Conservation (phyloP, 2,113 vertebrate genomes). For the Stigmatopora argus region DNA sequence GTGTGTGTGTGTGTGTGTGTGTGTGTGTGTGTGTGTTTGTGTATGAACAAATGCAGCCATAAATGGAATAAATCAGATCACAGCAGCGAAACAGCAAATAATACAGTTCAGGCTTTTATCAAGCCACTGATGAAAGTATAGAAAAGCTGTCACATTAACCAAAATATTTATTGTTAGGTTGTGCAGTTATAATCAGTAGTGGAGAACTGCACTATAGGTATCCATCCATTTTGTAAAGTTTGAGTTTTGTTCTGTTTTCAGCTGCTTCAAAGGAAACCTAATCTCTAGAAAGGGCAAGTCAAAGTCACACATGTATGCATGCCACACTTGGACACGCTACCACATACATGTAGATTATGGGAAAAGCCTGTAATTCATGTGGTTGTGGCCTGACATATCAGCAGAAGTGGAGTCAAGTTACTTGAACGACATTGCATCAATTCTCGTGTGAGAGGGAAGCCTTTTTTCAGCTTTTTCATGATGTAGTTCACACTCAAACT, state of each 20-base stretch:
- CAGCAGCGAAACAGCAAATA: conserved; percentile 42
- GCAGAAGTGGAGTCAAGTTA: conserved; percentile 49
- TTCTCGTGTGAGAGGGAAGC: conserved; percentile 26
- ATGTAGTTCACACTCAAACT: neutral
- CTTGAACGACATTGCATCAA: conserved; percentile 34
- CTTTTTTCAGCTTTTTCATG: neutral
- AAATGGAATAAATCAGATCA: conserved; percentile 29
- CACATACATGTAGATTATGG: conserved; percentile 21
- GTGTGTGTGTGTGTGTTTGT: conserved; percentile 6
- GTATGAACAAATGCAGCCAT: conserved; percentile 15
- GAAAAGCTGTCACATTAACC: neutral
- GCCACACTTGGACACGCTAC: neutral
- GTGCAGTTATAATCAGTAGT: neutral
- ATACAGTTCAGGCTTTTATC: conserved; percentile 25
- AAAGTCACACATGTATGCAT: conserved; percentile 35
- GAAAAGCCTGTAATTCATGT: conserved; percentile 43
- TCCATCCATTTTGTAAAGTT: no score
- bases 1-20: conserved; percentile 3
- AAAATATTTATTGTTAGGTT: no score
- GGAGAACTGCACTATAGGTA: no score
- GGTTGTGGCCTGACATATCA: conserved; percentile 40
- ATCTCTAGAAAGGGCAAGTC: conserved; percentile 56
- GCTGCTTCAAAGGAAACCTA: conserved; percentile 39
- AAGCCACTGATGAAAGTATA: conserved; percentile 18
- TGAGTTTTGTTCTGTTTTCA: neutral